Base-by-base conservation (phyloP, 1,140 invertebrate genomes). In the Scaptomyza hsui region DNA sequence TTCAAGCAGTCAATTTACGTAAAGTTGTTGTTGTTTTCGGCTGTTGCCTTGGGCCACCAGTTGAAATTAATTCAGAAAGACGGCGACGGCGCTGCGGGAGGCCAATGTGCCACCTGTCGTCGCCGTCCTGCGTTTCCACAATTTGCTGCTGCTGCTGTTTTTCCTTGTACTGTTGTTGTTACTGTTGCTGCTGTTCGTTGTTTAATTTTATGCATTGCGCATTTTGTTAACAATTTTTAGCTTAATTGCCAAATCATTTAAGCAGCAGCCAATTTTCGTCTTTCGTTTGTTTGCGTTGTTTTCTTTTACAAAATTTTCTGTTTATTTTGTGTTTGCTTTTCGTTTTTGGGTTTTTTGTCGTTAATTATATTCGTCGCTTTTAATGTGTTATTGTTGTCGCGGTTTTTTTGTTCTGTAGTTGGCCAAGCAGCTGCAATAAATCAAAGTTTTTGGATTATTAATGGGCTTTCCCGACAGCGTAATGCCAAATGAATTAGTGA, bases 181-280 rank as follows among this genome's bases (percentile, higher is more conserved):
- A 29, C 35, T 51, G 37, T 21, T 48, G 15, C 35, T 52, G 39
- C 51, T 60, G 68, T 59, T 67, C 48, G 68, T 79, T 88, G 68
- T 19, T 86, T 75, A 82, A 83, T 71, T 78, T 75, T 76, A 72
- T 86, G 68, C 70, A 71, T 77, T 78, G 78, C 67, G 70, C 64
- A 88, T 88, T 88, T 81, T 78, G 82, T 88, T 76, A 88, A 73
- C 75, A 78, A 70, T 72, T 77, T 56, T 73, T 68, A 61, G 61
- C 76, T 49, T 78, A 75, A 71, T 82, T 88, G 70, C 70, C 67
- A 78, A 78, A 86, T 67, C 74, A 77, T 75, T 86, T 78, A 72
- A 65, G 65, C 64, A 60, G 24, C 79, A 75, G 44, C 44, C n/a
- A 49, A 47, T 35, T 37, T 45, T 42, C 41, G 18, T 4, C 42